phyloP scores from a whole-genome alignment of 1,140 invertebrate genomes.

The Ceratoteleas bidentatus region DNA sequence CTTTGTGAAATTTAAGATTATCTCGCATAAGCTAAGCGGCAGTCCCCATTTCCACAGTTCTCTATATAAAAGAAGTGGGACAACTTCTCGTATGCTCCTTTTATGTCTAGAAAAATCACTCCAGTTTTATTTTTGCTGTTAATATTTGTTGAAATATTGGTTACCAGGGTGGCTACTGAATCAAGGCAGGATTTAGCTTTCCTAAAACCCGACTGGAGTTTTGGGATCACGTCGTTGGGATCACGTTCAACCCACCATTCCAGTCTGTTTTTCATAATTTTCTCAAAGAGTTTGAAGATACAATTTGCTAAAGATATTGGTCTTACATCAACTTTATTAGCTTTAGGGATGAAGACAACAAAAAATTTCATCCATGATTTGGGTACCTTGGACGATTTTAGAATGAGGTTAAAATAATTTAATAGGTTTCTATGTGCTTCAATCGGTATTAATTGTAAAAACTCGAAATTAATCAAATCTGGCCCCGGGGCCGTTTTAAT shows the following conservation, averaged over 20 bases:
- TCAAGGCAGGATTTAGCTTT: background rate
- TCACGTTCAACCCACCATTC: conserved; percentile 1
- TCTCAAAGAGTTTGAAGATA: conserved; percentile 48
- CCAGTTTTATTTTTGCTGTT: background rate
- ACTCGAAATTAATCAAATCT: background rate
- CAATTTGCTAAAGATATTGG: conserved; percentile 47
- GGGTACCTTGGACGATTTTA: background rate
- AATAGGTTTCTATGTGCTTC: background rate
- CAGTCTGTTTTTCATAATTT: conserved; percentile 42
- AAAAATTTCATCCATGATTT: background rate
- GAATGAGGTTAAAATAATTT: background rate
- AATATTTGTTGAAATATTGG: background rate
- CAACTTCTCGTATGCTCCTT: too few species aligned
- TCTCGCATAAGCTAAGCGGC: too few species aligned
- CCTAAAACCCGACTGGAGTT: background rate
- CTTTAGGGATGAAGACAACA: conserved; percentile 41
- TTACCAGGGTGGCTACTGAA: background rate
- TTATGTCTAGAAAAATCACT: too few species aligned
- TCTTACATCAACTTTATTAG: conserved; percentile 21
- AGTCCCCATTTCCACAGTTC: too few species aligned
- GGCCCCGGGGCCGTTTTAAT: background rate
- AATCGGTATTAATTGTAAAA: background rate
- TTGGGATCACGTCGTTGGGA: background rate
- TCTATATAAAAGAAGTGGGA: too few species aligned
- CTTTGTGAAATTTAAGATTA: too few species aligned